Base-by-base conservation (phyloP, 2,888 invertebrate genomes). In the Hirtodrosophila confusa region DNA sequence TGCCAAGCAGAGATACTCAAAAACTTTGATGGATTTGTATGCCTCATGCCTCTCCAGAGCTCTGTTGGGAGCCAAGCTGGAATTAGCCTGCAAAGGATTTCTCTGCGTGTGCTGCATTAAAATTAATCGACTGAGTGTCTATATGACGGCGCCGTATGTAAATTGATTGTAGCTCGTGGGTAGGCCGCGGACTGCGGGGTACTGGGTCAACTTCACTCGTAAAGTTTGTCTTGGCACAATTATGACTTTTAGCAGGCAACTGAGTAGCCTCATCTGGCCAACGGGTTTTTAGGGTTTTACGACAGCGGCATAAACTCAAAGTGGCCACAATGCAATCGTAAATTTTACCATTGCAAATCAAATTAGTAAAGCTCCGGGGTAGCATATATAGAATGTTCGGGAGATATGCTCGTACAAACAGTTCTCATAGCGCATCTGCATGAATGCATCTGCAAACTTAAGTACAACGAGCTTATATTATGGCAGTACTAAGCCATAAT, bases 11-110 rank as follows among this genome's bases (percentile, higher is more conserved):
- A 63, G 67, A 58, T 68, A 68, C 63, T 74, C 70, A 68, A 61
- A 74, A 77, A 77, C 78, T 75, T 77, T 77, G 75, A 78, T 77
- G 78, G 71, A 78, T 77, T 78, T 62, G 60, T 60, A 61, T 65
- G 53, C 45, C 48, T 39, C 49, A 33, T 49, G 37, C 33, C 36
- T 54, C 31, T 24, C 9, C 29, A 31, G 37, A 10, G 49, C 39
- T 37, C 41, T 27, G 33, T 41, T 33, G 70, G 58, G 33, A 48
- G 75, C 56, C 75, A 60, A 60, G 61, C 43, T 54, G 68, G 60
- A 76, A 76, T 76, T 76, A 77, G 78, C 68, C 68, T 60, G 64
- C 66, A 69, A 77, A 74, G 56, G 69, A 73, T 65, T 69, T 58
- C 41, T 39, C 64, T 62, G 62, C 76, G 76, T 75, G 76, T 58